Evolutionary conservation across 2,113 vertebrate species (phyloP).

Genomic region (Sprattus sprattus): DNA sequence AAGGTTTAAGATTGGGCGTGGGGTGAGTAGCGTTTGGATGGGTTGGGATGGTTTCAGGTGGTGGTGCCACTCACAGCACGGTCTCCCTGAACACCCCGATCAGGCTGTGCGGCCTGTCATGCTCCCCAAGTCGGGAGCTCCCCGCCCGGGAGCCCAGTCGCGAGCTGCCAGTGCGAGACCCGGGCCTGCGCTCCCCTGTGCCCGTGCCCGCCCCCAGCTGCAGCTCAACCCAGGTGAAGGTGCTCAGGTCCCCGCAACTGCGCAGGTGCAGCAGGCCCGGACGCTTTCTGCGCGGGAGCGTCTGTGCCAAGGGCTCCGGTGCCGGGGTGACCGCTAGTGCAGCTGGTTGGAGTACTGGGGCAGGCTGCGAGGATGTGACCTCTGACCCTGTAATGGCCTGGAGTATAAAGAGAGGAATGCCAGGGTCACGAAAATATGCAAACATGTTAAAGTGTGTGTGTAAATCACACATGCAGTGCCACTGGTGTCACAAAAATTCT

Average conservation of each 20-base stretch:
- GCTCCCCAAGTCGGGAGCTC: conserved; percentile 40
- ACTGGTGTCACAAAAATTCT: background rate
- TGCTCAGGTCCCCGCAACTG: conserved; percentile 81
- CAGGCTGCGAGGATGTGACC: background rate
- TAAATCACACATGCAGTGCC: background rate
- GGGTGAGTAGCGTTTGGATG: background rate
- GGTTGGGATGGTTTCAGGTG: background rate
- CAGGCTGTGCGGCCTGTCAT: conserved; percentile 73
- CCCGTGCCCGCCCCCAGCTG: background rate
- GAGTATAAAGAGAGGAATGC: conserved; percentile 15
- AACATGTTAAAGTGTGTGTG: background rate
- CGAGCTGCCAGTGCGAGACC: background rate
- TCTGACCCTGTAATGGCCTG: conserved; percentile 67
- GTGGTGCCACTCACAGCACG: conserved; percentile 67
- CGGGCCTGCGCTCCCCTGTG: conserved; percentile 23
- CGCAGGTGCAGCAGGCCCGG: conserved; percentile 71
- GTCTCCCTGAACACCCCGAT: conserved; percentile 78
- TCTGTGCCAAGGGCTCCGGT: background rate
- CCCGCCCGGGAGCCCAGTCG: conserved; percentile 5
- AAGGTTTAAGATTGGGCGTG: background rate
- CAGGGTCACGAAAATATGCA: background rate
- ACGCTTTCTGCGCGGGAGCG: conserved; percentile 47
- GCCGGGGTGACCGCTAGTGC: conserved; percentile 22
- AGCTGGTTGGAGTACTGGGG: background rate
- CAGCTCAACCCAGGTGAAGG: conserved; percentile 62